Conservation (phyloP, 2,888 invertebrate species). For the Cephus spinipes region DNA sequence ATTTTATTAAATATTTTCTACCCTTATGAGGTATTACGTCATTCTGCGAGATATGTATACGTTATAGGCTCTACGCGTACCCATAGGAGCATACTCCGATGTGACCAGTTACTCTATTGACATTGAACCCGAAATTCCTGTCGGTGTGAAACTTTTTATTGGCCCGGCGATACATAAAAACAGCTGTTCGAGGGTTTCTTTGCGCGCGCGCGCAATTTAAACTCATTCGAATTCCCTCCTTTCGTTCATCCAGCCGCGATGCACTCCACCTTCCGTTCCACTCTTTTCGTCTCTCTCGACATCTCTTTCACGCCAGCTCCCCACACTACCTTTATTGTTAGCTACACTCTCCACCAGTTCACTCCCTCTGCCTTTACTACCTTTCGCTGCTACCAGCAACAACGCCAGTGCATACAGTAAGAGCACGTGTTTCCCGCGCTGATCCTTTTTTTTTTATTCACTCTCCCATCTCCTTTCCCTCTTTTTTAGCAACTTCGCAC, state of each 20-base stretch:
- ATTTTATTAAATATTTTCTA: not conserved
- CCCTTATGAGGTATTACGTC: not conserved
- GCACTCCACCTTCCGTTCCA: slow-evolving; percentile 5
- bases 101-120: slow-evolving; percentile 16
- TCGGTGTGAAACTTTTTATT: slow-evolving; percentile 20
- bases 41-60: not conserved
- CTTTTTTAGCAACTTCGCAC: not conserved
- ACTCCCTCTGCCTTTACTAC: not conserved
- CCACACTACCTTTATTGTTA: not conserved
- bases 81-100: not conserved
- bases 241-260: slow-evolving; percentile 14
- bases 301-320: not conserved
- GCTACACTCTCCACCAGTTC: not conserved
- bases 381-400: not conserved
- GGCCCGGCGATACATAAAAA: slow-evolving; percentile 14
- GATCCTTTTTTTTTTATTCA: slow-evolving; percentile 1
- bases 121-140: slow-evolving; percentile 28
- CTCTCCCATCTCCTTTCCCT: not conserved
- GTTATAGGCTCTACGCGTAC: not conserved
- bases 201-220: slow-evolving; percentile 28
- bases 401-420: not conserved
- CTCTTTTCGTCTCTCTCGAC: not conserved
- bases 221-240: slow-evolving; percentile 34
- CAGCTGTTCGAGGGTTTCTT: slow-evolving; percentile 15
- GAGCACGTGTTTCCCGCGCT: not conserved